These are phyloP conservation scores for Pedionomus torquatus DNA, from an alignment of 2,113 vertebrate species.

Conservation along the genomic window DNA sequence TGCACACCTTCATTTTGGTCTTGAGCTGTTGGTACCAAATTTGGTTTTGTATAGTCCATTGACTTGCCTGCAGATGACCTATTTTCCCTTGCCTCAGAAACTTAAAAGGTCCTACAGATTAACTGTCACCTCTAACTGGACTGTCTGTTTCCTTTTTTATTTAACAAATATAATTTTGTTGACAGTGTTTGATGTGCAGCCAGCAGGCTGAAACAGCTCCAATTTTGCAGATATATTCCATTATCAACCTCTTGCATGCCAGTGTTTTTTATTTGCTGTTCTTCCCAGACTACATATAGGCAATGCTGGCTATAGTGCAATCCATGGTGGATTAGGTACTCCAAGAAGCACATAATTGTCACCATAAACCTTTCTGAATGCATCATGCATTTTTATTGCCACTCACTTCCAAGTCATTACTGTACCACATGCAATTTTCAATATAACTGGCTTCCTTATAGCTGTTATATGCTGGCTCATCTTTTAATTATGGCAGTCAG, in stretches of 20 bases:
- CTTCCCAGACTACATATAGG: neutral
- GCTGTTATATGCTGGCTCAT: neutral
- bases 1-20: neutral
- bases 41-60: neutral
- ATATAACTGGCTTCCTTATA: neutral
- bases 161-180: neutral
- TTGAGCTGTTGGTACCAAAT: neutral
- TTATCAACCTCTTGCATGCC: neutral
- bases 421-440: neutral
- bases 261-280: neutral
- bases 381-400: neutral
- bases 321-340: neutral
- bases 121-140: neutral
- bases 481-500: neutral
- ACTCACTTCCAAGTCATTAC: neutral
- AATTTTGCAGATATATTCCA: neutral
- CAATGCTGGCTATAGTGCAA: neutral
- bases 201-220: slow-evolving; percentile 11
- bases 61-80: neutral
- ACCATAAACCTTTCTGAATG: neutral
- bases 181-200: neutral
- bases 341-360: neutral
- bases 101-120: neutral
- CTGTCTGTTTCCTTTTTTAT: neutral
- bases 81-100: neutral